These are phyloP conservation scores for cattle (Bos taurus) DNA, from an alignment of 2,113 vertebrate species.

Conservation along the genomic window ARS-UCD2.0 NC_037336.1:50989001-50989500, in stretches of 20 bases:
- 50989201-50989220: constrained; percentile 73
- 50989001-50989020: not conserved
- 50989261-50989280: constrained; percentile 70
- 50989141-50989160: constrained; percentile 52
- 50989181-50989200: constrained; percentile 71
- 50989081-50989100: constrained; percentile 45
- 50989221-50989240: constrained; percentile 72
- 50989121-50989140: constrained; percentile 53
- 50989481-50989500: constrained; percentile 43
- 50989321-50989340: constrained; percentile 72
- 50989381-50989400: constrained; percentile 55
- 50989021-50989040: not conserved
- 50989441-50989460: not conserved
- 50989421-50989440: not conserved
- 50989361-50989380: constrained; percentile 67
- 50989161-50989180: constrained; percentile 72
- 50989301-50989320: constrained; percentile 67
- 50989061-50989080: constrained; percentile 27
- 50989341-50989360: constrained; percentile 74
- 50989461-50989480: not conserved
- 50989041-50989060: constrained; percentile 52
- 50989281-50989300: constrained; percentile 75
- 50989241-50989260: constrained; percentile 68
- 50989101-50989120: constrained; percentile 49
- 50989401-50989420: not conserved